Conservation (phyloP, 2,113 vertebrate genomes). For the Poeciliopsis occidentalis region DNA sequence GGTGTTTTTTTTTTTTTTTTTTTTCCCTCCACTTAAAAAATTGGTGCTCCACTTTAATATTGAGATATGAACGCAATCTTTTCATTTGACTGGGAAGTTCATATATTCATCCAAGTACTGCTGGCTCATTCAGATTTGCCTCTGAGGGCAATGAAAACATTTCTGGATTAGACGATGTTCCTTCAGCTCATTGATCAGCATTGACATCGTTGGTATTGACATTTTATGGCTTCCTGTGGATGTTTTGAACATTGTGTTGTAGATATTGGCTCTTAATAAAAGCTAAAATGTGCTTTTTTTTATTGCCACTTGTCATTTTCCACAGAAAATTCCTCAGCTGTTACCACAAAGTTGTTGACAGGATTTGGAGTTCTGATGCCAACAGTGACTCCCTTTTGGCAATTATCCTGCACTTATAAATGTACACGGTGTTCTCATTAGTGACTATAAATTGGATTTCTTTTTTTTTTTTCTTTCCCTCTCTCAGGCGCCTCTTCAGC, state of each 20-base stretch:
- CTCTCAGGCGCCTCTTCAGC: slow-evolving; percentile 78
- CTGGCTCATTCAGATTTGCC: slow-evolving; percentile 41
- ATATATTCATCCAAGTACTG: slow-evolving; percentile 4
- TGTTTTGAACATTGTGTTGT: slow-evolving; percentile 4
- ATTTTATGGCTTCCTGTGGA: not conserved
- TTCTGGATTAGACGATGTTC: slow-evolving; percentile 2
- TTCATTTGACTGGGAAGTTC: slow-evolving; percentile 63
- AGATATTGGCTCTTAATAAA: no score
- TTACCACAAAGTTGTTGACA: not conserved
- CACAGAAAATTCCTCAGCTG: not conserved
- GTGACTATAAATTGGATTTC: not conserved
- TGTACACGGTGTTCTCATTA: not conserved
- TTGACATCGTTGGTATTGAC: not conserved
- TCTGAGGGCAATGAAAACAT: slow-evolving; percentile 13
- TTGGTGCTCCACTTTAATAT: not conserved
- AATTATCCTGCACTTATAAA: not conserved
- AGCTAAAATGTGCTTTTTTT: not conserved
- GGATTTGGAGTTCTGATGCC: not conserved
- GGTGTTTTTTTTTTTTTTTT: slow-evolving; percentile 1
- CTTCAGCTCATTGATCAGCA: not conserved
- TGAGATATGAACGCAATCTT: slow-evolving; percentile 48
- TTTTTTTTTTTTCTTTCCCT: slow-evolving; percentile 12
- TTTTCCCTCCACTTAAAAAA: not conserved
- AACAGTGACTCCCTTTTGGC: not conserved
- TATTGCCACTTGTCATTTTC: not conserved